A percentile compares a stretch with the other conserved stretches of the same genome.
Conservation (phyloP, 2,113 vertebrate genomes). For the Ictalurus furcatus region DNA sequence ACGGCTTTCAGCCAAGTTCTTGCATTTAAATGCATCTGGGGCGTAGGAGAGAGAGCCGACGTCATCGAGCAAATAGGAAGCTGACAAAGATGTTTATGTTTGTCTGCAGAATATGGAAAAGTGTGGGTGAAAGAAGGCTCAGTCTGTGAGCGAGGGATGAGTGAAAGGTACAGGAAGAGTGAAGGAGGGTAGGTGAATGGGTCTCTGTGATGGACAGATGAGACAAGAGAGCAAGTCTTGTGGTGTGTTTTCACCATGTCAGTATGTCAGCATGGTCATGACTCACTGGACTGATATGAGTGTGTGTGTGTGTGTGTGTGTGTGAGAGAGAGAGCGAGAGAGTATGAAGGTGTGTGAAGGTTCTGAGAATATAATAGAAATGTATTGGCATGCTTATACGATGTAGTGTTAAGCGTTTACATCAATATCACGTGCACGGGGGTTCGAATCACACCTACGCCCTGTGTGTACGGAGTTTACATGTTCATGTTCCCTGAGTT, state of each 20-base stretch:
- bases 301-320: constrained; percentile 17
- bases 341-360: neutral
- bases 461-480: no score
- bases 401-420: neutral
- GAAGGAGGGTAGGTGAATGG: constrained; percentile 56
- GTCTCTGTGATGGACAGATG: constrained; percentile 54
- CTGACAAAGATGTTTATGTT: constrained; percentile 65
- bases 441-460: no score
- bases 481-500: no score
- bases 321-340: neutral
- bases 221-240: constrained; percentile 63
- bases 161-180: constrained; percentile 54
- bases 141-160: constrained; percentile 43
- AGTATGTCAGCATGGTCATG: constrained; percentile 19
- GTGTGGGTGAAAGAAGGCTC: constrained; percentile 60
- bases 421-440: neutral
- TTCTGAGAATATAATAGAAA: neutral
- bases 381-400: neutral
- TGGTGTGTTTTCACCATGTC: constrained; percentile 65
- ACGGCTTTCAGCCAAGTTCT: neutral
- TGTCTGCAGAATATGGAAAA: constrained; percentile 62
- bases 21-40: constrained; percentile 42
- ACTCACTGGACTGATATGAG: constrained; percentile 54
- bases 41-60: constrained; percentile 47
- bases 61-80: constrained; percentile 63